phyloP scores from a whole-genome alignment of 2,797 vertebrate genomes.

The Peromyscus aztecus region DNA sequence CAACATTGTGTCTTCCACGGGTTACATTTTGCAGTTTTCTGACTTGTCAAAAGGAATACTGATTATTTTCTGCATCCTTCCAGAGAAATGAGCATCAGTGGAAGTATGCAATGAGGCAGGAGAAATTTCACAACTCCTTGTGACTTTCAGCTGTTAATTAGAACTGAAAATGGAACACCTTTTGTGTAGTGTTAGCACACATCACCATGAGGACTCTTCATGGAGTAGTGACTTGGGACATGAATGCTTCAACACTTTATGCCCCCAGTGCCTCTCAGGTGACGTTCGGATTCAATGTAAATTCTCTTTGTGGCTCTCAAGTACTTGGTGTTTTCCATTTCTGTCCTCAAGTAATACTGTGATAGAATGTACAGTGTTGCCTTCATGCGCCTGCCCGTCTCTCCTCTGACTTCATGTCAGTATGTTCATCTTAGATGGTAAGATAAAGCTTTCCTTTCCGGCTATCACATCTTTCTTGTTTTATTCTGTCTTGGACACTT shows the following conservation, averaged over 20 bases:
- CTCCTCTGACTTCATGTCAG: not conserved
- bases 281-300: not conserved
- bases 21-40: not conserved
- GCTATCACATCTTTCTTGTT: not conserved
- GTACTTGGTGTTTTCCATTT: conserved; percentile 2
- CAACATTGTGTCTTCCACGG: not conserved
- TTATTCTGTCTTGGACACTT: not conserved
- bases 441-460: not conserved
- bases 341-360: not conserved
- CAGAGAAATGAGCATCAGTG: not conserved
- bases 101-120: not conserved
- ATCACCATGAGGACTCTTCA: not conserved
- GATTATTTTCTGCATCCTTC: not conserved
- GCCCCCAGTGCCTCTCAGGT: not conserved
- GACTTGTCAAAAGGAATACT: conserved; percentile 22
- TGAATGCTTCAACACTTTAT: not conserved
- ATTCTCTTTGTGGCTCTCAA: not conserved
- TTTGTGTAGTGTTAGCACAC: not conserved
- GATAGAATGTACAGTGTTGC: not conserved
- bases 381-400: not conserved
- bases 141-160: not conserved
- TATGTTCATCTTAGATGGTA: not conserved
- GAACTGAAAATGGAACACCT: not conserved
- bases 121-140: not conserved
- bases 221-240: not conserved